Evolutionary conservation across 2,797 vertebrate species (phyloP), one percentile per base, ranked within the genome.

Genomic region (Onychomys leucogaster): DNA sequence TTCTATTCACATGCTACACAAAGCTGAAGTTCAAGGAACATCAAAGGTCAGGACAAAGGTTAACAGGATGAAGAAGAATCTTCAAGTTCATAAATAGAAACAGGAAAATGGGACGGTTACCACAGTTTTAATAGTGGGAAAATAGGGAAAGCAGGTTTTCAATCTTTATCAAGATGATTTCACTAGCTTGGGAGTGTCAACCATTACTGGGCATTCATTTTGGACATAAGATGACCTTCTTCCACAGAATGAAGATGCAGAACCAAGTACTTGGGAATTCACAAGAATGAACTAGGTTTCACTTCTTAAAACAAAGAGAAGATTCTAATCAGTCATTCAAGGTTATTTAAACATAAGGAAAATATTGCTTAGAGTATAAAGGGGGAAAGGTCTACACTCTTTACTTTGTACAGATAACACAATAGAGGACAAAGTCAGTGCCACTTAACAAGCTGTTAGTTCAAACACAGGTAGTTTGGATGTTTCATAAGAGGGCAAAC

Each of bases 101-200:
- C 5, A 41, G 82, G 27, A 78, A 37, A 77, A 85, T 29, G 27
- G 80, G 91, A 90, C 23, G 46, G 55, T 82, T 37, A 49, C 76
- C 61, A 81, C 19, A 90, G 55, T n/a, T 85, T 49, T 82, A 75
- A 41, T 25, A 95, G 41, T 16, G 17, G 29, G 69, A 82, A 96
- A 95, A 71, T 0, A 80, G 19, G 86, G 65, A 90, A 43, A 89
- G 91, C 46, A 2, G 67, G 73, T 80, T 69, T 37, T 77, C 73
- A 73, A 78, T 9, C 32, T 81, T 75, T 81, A 90, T 61, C 59
- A 55, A 96, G 94, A 90, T 69, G 93, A 94, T 69, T 34, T 76
- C 59, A 89, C 80, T 78, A 86, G 29, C 21, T 34, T 14, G 49
- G 8, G 43, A 67, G 5, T 46, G 69, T 63, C 92, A 82, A 32